Conservation (phyloP, 2,113 vertebrate genomes). For the Bagarius yarrelli region DNA sequence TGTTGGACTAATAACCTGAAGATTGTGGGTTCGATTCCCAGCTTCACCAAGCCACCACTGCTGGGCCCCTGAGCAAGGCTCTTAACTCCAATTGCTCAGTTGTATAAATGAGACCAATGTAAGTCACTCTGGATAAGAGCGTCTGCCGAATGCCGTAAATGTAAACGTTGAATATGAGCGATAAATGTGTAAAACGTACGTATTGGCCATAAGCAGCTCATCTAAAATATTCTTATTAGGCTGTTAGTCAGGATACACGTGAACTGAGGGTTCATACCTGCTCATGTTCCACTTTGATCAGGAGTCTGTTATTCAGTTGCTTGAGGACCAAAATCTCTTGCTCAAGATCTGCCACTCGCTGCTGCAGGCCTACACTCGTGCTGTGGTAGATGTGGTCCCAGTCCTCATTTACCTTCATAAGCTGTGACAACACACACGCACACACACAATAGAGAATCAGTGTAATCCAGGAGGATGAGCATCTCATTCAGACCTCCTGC, state of each 20-base stretch:
- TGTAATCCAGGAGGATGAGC: neutral
- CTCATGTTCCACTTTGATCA: slow-evolving; percentile 74
- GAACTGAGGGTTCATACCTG: slow-evolving; percentile 62
- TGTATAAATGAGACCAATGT: too few species aligned
- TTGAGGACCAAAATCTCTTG: slow-evolving; percentile 67
- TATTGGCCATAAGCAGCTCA: neutral
- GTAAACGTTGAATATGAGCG: too few species aligned
- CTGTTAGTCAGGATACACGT: neutral
- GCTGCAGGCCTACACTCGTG: slow-evolving; percentile 70
- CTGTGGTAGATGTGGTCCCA: slow-evolving; percentile 79
- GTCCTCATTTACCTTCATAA: slow-evolving; percentile 81
- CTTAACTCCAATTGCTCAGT: too few species aligned
- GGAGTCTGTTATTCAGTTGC: slow-evolving; percentile 68
- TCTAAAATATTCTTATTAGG: neutral
- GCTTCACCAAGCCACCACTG: too few species aligned
- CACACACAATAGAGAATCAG: neutral
- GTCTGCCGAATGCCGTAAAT: too few species aligned
- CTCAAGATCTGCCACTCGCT: slow-evolving; percentile 64
- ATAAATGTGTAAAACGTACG: too few species aligned
- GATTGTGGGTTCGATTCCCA: too few species aligned
- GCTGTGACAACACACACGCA: slow-evolving; percentile 59
- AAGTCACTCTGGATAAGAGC: too few species aligned
- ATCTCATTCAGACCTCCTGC: slow-evolving; percentile 1
- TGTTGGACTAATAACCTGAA: too few species aligned
- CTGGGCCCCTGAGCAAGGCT: too few species aligned